Evolutionary conservation across 2,888 invertebrate species (phyloP).

Genomic region (Acleris holmiana): DNA sequence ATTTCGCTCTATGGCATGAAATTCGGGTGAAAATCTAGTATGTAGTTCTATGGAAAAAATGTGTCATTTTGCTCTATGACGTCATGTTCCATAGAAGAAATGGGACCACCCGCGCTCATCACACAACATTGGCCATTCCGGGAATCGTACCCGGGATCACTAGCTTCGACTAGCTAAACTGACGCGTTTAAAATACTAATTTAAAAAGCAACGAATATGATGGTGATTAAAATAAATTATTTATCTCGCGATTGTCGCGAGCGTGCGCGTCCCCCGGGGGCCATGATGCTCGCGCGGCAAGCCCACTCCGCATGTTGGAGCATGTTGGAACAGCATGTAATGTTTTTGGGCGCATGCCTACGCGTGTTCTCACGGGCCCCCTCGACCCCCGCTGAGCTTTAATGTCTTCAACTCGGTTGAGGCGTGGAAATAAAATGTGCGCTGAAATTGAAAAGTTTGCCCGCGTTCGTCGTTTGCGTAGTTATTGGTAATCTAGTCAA

Average conservation of each 20-base stretch:
- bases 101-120: too few species aligned
- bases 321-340: too few species aligned
- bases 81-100: too few species aligned
- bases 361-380: constrained; percentile 72
- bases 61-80: too few species aligned
- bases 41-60: too few species aligned
- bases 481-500: neutral
- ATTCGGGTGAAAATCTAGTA: too few species aligned
- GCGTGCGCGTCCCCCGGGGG: constrained; percentile 60
- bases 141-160: too few species aligned
- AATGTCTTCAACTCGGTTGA: constrained; percentile 29
- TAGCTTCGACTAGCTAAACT: too few species aligned
- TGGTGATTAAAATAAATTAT: constrained; percentile 76
- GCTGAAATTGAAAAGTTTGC: constrained; percentile 20
- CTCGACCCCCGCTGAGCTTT: constrained; percentile 50
- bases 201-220: constrained; percentile 30
- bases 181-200: too few species aligned
- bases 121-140: too few species aligned
- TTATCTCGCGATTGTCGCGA: constrained; percentile 58
- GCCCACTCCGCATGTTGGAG: too few species aligned
- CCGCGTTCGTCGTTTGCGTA: neutral
- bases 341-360: neutral
- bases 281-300: constrained; percentile 34
- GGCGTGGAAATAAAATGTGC: constrained; percentile 21
- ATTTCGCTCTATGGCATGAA: too few species aligned